These are phyloP conservation scores for Crocuta crocuta DNA, from an alignment of 2,113 vertebrate species.

Conservation along the genomic window DNA sequence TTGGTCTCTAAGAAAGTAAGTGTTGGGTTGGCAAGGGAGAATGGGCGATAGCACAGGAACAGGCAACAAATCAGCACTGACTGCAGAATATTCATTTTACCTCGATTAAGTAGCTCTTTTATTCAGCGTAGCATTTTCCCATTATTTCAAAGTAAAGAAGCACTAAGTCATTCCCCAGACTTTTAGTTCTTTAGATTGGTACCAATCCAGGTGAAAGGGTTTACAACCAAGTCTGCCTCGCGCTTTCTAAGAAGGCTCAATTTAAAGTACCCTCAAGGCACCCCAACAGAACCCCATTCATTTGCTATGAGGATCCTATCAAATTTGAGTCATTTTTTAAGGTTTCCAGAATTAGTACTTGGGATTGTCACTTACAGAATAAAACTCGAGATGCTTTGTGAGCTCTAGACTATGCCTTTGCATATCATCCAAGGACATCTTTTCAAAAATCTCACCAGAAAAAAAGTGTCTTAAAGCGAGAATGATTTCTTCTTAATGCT, in stretches of 20 bases:
- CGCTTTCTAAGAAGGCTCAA: neutral
- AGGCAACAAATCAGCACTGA: neutral
- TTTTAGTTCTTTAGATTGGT: neutral
- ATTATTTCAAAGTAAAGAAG: constrained; percentile 21
- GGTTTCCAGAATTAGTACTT: neutral
- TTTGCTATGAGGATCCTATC: neutral
- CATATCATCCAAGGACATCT: neutral
- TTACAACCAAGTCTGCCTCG: neutral
- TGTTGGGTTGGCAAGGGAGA: neutral
- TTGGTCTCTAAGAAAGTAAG: neutral
- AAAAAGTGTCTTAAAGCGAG: neutral
- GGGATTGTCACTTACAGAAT: neutral
- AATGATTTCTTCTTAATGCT: neutral
- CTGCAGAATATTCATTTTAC: neutral
- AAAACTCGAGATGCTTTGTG: neutral
- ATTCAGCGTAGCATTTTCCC: neutral
- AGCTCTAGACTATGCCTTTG: neutral
- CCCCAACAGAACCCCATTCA: neutral
- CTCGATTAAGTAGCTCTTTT: neutral
- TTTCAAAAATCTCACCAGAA: neutral
- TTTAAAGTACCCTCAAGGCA: neutral
- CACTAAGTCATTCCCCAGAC: neutral
- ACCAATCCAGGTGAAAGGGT: neutral
- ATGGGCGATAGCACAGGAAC: neutral
- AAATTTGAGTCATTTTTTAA: neutral